phyloP scores from a whole-genome alignment of 2,113 vertebrate species.

The Macquaria australasica region DNA sequence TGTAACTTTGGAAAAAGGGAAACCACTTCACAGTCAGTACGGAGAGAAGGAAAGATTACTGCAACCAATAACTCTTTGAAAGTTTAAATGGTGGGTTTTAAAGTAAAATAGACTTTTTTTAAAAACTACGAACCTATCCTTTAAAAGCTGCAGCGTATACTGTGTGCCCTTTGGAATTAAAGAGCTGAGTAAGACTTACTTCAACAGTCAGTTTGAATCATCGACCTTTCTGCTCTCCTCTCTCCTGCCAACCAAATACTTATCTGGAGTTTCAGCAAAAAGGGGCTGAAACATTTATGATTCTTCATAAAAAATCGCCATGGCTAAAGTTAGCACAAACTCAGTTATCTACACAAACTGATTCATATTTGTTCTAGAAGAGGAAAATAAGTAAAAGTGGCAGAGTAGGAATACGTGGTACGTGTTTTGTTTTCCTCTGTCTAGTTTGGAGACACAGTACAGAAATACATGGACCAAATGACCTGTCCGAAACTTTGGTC shows the following conservation, averaged over 20 bases:
- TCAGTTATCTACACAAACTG: too few relatives aligned
- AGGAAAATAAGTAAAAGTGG: background rate
- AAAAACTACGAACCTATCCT: background rate
- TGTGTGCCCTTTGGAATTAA: too few relatives aligned
- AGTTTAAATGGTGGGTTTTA: background rate
- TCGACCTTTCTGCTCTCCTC: too few relatives aligned
- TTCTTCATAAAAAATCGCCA: too few relatives aligned
- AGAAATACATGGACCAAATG: background rate
- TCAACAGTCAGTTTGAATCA: too few relatives aligned
- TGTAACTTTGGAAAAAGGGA: background rate
- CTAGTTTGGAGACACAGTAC: background rate
- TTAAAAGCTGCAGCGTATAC: background rate
- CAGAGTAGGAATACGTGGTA: background rate
- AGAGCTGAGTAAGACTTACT: too few relatives aligned
- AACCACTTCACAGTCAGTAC: background rate
- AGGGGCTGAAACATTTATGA: too few relatives aligned
- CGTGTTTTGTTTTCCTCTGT: background rate
- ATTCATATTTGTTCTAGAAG: too few relatives aligned
- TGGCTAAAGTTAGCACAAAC: too few relatives aligned
- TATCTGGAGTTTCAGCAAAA: too few relatives aligned
- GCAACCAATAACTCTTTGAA: background rate
- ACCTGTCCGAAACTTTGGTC: background rate
- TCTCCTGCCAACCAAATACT: too few relatives aligned
- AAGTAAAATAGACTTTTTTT: background rate
- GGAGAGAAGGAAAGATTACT: background rate